These are phyloP conservation scores for Papilio demoleus DNA, from an alignment of 2,888 invertebrate species.

Conservation along the genomic window DNA sequence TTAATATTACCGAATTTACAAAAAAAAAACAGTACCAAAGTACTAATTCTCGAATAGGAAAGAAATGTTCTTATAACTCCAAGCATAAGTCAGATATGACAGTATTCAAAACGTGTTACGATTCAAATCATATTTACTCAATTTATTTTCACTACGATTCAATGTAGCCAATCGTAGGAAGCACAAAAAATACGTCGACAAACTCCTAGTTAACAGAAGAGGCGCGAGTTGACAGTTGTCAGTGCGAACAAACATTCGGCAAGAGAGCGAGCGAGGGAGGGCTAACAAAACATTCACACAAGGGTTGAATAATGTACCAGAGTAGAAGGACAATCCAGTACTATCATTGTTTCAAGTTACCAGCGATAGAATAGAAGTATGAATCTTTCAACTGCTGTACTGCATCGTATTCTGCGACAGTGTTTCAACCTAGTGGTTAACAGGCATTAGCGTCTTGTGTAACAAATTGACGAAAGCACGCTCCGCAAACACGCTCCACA, in stretches of 20 bases:
- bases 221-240: slow-evolving; percentile 7
- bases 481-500: slow-evolving; percentile 15
- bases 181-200: slow-evolving; percentile 2
- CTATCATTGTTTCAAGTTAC: no score
- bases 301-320: neutral
- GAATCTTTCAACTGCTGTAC: no score
- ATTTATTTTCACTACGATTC: slow-evolving; percentile 1
- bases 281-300: slow-evolving; percentile 1
- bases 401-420: neutral
- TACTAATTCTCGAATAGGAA: no score
- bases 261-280: neutral
- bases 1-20: neutral
- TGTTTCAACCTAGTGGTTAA: neutral
- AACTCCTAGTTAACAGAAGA: slow-evolving; percentile 9
- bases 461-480: slow-evolving; percentile 22
- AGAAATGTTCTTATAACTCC: no score
- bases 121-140: neutral
- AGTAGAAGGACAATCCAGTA: neutral
- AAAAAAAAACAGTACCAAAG: no score
- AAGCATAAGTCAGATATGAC: no score
- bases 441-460: neutral
- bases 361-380: no score
- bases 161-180: neutral
- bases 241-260: neutral
- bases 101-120: no score